A percentile compares a stretch with the other conserved stretches of the same genome.
phyloP scores from a whole-genome alignment of 2,888 invertebrate species.

The Falcaria lacertinaria region DNA sequence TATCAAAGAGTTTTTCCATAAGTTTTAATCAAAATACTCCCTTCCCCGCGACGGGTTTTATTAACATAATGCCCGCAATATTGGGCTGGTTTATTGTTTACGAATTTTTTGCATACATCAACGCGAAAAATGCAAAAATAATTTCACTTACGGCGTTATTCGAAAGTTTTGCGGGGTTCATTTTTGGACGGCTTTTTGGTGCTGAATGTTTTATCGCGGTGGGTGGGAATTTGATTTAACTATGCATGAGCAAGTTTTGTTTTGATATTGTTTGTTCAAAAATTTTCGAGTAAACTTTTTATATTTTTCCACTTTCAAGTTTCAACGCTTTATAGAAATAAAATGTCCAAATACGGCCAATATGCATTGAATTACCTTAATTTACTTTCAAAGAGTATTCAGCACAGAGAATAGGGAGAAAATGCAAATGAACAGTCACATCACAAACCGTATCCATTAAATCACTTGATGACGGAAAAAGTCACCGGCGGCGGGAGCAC shows the following conservation, averaged over 20 bases:
- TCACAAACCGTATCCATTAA: constrained; percentile 15
- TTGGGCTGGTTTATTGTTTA: constrained; percentile 7
- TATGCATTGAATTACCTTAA: background rate
- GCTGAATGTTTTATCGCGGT: background rate
- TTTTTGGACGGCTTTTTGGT: background rate
- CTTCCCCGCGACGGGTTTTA: constrained; percentile 31
- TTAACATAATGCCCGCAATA: constrained; percentile 37
- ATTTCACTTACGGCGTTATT: constrained; percentile 5
- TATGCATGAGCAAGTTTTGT: constrained; percentile 3
- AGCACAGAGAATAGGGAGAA: background rate
- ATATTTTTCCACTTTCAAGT: too few species aligned
- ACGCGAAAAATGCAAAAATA: constrained; percentile 2
- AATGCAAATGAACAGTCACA: constrained; percentile 7
- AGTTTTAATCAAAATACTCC: constrained; percentile 59
- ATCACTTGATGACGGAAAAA: constrained; percentile 16
- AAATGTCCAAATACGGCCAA: too few species aligned
- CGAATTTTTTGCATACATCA: constrained; percentile 5
- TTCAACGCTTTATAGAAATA: too few species aligned
- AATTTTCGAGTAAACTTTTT: too few species aligned
- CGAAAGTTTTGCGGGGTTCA: background rate
- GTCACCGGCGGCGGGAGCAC: constrained; percentile 14
- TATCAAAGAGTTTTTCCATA: constrained; percentile 42
- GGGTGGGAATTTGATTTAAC: constrained; percentile 2
- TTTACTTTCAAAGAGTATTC: background rate
- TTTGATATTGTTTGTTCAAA: background rate